Evolutionary conservation across 2,113 vertebrate genomes (phyloP).

Genomic region (Atlantisia rogersi): DNA sequence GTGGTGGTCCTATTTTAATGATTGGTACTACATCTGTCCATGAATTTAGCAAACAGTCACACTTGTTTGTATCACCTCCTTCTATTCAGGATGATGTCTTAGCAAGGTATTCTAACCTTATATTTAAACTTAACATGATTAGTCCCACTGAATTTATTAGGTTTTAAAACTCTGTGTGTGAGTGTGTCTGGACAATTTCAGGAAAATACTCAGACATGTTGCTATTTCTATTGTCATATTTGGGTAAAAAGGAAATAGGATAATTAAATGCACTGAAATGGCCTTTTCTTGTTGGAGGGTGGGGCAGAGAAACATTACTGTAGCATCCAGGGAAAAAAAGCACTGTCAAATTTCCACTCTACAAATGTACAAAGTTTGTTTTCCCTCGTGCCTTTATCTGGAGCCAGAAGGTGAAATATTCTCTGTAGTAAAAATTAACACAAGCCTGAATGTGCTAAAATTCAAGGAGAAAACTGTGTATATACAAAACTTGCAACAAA

Average conservation of each 20-base stretch:
- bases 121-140: not conserved
- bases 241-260: not conserved
- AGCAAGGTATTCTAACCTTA: not conserved
- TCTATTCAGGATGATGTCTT: not conserved
- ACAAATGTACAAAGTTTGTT: not conserved
- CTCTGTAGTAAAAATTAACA: not conserved
- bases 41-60: not conserved
- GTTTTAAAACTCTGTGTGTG: not conserved
- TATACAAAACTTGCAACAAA: not conserved
- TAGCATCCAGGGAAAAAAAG: not conserved
- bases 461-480: not conserved
- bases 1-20: not conserved
- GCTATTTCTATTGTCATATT: not conserved
- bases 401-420: not conserved
- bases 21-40: not conserved
- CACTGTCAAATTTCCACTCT: not conserved
- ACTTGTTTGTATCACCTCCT: not conserved
- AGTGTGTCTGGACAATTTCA: not conserved
- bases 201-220: not conserved
- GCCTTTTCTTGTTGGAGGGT: not conserved
- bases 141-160: not conserved
- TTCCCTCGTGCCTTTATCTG: not conserved
- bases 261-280: not conserved
- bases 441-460: not conserved
- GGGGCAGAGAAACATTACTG: not conserved